Evolutionary conservation across 92 coral and sea anemone genomes (phyloP), one percentile per base, ranked within the genome.

Genomic region (Umimayanthus chanpuru): DNA sequence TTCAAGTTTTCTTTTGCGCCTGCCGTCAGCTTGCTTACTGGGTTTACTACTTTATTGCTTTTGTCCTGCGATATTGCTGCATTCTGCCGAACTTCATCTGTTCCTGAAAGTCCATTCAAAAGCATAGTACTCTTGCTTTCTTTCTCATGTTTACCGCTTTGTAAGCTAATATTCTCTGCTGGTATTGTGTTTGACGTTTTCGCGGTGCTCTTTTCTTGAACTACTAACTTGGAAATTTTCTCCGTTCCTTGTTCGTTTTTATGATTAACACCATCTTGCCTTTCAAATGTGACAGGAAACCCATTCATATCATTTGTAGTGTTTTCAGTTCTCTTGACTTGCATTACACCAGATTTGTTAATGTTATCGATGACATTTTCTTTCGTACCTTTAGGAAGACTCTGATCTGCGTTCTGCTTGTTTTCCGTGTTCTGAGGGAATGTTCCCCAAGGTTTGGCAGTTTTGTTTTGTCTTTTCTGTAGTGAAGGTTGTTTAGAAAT

Each of bases 381-480:
- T 28, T n/a, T 67, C 41, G 29, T 67, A 39, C 38, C 36, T 66
- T 67, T 67, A 2, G 36, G 76, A 23, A 32, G n/a, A 65, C 39
- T 70, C 66, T 41, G 76, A 23, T 41, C 21, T 39, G 38, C 26
- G 25, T 43, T 64, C 53, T 81, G 58, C 9, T 7, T 41, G 36
- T 40, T 81, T 81, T 81, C 77, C 43, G 77, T 26, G 61, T 47
- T 41, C 12, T 58, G 53, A 26, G 78, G 39, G 3, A 25, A 6
- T 26, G 12, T 21, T 43, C 87, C 77, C 87, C 87, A 83, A n/a
- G 87, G 78, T 71, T 83, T 83, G 23, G 87, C 78, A 12, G 41
- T 49, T 71, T 83, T 71, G 65, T 71, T 83, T 28, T 43, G 87
- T 49, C 40, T 83, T 83, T 83, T 83, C 41, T 83, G 87, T 71